These are phyloP conservation scores for Drosophila lacertosa DNA, from an alignment of 1,140 invertebrate genomes.

Conservation along the genomic window DNA sequence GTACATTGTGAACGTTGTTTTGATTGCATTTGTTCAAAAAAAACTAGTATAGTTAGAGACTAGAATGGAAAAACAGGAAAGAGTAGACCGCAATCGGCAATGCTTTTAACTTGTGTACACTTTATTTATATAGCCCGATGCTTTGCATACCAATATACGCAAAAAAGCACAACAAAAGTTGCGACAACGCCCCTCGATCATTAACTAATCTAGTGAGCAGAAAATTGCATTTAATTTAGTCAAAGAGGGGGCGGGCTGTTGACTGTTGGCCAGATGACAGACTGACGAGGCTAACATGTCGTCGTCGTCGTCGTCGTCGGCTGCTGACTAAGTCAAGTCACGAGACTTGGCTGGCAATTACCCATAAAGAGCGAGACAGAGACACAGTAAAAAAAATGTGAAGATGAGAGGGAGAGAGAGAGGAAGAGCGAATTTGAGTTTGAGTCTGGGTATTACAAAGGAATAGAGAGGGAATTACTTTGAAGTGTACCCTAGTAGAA, in stretches of 20 bases:
- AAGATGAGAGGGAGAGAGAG: constrained; percentile 13
- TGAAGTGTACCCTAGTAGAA: not conserved
- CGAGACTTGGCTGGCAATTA: constrained; percentile 32
- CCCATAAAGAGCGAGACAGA: not conserved
- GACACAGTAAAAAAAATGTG: too few species aligned
- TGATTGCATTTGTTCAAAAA: too few species aligned
- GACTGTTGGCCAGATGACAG: constrained; percentile 1
- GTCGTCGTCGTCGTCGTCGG: constrained; percentile 5
- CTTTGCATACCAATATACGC: constrained; percentile 11
- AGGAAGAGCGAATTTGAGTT: not conserved
- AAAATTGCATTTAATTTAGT: constrained; percentile 35
- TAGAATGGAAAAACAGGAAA: too few species aligned
- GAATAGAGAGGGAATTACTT: not conserved
- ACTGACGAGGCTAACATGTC: constrained; percentile 8
- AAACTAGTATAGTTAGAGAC: too few species aligned
- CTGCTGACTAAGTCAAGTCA: constrained; percentile 36
- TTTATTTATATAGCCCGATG: not conserved
- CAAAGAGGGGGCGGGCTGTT: not conserved
- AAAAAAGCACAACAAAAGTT: constrained; percentile 9
- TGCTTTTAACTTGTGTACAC: not conserved
- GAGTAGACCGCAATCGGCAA: not conserved
- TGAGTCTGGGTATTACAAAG: not conserved
- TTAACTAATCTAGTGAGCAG: constrained; percentile 41
- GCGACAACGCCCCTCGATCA: constrained; percentile 26
- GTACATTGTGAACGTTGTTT: too few species aligned